Evolutionary conservation across 2,797 vertebrate species (phyloP).

Genomic region (Champsocephalus gunnari): DNA sequence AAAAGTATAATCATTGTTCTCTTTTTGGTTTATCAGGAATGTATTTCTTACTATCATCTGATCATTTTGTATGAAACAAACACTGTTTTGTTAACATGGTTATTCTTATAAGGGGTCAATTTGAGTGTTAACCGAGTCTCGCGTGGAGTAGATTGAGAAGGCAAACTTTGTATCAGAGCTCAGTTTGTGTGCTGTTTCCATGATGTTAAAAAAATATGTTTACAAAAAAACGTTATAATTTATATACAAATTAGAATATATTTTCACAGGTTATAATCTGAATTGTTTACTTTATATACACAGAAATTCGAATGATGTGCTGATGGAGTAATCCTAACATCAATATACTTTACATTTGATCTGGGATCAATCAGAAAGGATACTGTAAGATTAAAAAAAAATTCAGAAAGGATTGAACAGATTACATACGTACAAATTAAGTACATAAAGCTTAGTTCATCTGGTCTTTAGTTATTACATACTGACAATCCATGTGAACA

Average conservation of each 20-base stretch:
- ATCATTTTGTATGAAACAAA: not conserved
- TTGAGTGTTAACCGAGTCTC: not conserved
- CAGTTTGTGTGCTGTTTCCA: not conserved
- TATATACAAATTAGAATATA: no score
- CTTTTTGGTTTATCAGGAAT: not conserved
- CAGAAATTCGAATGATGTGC: not conserved
- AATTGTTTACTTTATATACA: not conserved
- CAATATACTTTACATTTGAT: not conserved
- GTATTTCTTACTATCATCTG: not conserved
- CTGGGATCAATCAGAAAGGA: not conserved
- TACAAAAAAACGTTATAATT: no score
- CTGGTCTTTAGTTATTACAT: not conserved
- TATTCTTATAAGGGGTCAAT: not conserved
- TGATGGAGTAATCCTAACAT: not conserved
- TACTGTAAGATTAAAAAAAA: not conserved
- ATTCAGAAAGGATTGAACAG: not conserved
- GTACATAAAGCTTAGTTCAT: no score
- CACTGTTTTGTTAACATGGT: not conserved
- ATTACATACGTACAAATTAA: not conserved
- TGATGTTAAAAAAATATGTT: not conserved
- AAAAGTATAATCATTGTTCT: not conserved
- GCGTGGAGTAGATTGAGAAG: not conserved
- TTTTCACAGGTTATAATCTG: not conserved
- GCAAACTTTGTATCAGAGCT: conserved; percentile 8
- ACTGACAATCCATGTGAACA: not conserved